phyloP scores from a whole-genome alignment of 1,140 invertebrate species.

The Diploscapter pachys region DNA sequence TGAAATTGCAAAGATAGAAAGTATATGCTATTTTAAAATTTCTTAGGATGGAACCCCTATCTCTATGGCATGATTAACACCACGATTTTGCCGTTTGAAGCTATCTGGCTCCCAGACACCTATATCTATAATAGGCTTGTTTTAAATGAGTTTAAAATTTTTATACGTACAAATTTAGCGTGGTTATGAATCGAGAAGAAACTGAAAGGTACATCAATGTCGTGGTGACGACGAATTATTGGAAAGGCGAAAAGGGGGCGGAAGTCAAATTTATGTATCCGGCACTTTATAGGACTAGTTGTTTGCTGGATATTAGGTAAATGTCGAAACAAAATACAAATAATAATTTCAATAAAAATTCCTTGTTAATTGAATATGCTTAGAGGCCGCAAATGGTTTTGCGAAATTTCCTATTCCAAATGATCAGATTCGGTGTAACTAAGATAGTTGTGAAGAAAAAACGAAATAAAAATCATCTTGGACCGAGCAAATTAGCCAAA shows the following conservation, averaged over 20 bases:
- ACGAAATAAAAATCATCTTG: too few species aligned
- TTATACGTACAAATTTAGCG: slow-evolving; percentile 26
- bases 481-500: too few species aligned
- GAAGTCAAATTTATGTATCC: slow-evolving; percentile 59
- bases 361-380: too few species aligned
- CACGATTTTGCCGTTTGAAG: slow-evolving; percentile 54
- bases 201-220: slow-evolving; percentile 58
- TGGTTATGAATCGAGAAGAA: slow-evolving; percentile 59
- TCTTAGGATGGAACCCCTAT: slow-evolving; percentile 45
- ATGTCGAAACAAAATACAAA: neutral
- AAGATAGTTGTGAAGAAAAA: too few species aligned
- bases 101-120: slow-evolving; percentile 53
- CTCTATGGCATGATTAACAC: slow-evolving; percentile 52
- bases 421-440: too few species aligned
- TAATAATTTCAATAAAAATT: too few species aligned
- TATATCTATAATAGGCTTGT: slow-evolving; percentile 53
- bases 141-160: too few species aligned
- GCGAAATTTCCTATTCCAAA: too few species aligned
- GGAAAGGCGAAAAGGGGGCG: slow-evolving; percentile 51
- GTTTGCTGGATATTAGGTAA: slow-evolving; percentile 54
- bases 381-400: too few species aligned
- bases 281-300: slow-evolving; percentile 56
- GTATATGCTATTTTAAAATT: too few species aligned
- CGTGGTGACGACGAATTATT: slow-evolving; percentile 55
- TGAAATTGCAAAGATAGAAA: too few species aligned